Evolutionary conservation across 2,113 vertebrate species (phyloP), one percentile per base, ranked within the genome.

Genomic region (Ictalurus furcatus): DNA sequence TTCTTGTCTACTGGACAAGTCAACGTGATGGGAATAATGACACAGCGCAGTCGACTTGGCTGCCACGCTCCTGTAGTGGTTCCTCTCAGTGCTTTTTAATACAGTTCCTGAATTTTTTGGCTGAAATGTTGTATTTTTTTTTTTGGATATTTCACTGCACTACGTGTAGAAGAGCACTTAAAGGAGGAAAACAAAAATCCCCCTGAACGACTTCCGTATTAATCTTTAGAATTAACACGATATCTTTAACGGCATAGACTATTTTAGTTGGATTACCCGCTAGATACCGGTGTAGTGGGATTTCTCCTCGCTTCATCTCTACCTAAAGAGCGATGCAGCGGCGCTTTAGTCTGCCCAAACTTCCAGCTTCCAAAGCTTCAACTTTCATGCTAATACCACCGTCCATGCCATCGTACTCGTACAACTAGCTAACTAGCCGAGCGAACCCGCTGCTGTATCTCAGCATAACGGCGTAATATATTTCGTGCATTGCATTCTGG

Each of bases 1-100:
- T 84, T 86, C 34, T 56, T 76, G 69, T 86, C 69, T 34, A 86
- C 56, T 76, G 85, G 56, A 59, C 85, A 86, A 73, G 67, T 74
- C 69, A 40, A 74, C 69, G 34, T 34, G 69, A 86, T 76, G 21
- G 23, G 52, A 87, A 69, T 56, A 30, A 69, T 28, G 9, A 48
- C 78, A 65, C 54, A 34, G 21, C 1, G 4, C 61, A 69, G 63
- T 44, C 30, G 28, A 28, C n/a, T 44, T 65, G 19, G 13, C 56
- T 8, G 48, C 52, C 28, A 37, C 25, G 69, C 21, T 61, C 37
- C 61, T 54, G 78, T 25, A 71, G 37, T n/a, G n/a, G 21, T 6
- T 61, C 81, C 54, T 83, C 11, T 23, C 19, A 6, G 56, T 7
- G 34, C 56, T 17, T 54, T 80, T 17, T 54, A 54, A 80, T n/a